Conservation (phyloP, 2,888 invertebrate genomes). For the Agrotis ipsilon region DNA sequence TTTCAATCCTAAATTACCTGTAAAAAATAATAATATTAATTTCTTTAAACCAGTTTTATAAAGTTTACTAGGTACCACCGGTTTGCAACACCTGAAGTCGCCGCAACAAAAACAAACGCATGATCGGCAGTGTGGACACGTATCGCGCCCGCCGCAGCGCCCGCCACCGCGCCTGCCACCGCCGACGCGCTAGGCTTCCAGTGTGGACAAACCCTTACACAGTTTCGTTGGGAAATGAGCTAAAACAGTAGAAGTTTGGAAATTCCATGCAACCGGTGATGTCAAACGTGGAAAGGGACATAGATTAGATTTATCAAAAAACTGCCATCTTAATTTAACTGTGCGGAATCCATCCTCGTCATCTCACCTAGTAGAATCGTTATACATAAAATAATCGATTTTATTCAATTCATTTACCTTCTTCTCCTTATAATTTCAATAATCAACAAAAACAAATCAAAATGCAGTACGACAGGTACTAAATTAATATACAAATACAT, state of each 20-base stretch:
- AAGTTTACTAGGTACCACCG: no score
- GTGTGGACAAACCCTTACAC: no score
- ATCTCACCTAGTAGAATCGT: constrained; percentile 19
- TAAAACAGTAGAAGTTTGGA: background rate
- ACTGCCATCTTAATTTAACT: constrained; percentile 30
- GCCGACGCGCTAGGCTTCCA: no score
- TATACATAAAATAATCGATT: constrained; percentile 37
- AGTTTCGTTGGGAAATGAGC: background rate
- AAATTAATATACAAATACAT: constrained; percentile 66
- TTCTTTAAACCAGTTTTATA: no score
- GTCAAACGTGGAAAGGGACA: background rate
- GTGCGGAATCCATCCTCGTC: constrained; percentile 28
- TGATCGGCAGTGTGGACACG: no score
- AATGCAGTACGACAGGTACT: constrained; percentile 60
- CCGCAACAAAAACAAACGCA: no score
- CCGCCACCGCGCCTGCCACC: no score
- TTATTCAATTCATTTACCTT: constrained; percentile 28
- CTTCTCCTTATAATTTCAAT: constrained; percentile 51
- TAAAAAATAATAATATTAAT: no score
- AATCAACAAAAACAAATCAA: constrained; percentile 62
- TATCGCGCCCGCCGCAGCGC: no score
- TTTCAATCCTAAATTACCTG: no score
- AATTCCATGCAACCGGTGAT: background rate
- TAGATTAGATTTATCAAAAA: constrained; percentile 29
- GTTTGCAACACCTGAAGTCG: no score